Evolutionary conservation across 2,888 invertebrate species (phyloP).

Genomic region (Lomographa bimaculata): DNA sequence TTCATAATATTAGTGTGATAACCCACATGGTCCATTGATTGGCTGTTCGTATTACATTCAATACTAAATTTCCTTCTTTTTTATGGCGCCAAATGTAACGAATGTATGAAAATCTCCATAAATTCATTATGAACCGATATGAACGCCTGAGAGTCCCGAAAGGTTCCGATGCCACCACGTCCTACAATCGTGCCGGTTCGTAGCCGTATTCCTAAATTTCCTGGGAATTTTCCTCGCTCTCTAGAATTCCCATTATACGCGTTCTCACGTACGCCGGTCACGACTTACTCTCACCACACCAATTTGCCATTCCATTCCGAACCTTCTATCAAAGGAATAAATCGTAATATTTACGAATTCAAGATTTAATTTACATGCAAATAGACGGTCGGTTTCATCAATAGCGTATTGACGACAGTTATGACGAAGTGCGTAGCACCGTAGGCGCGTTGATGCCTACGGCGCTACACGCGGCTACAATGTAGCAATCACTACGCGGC

Average conservation of each 20-base stretch:
- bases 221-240: slow-evolving; percentile 27
- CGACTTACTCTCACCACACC: slow-evolving; percentile 11
- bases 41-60: too few relatives aligned
- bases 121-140: slow-evolving; percentile 2
- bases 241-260: slow-evolving; percentile 28
- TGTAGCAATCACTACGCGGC: slow-evolving; percentile 9
- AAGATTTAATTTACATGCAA: slow-evolving; percentile 36
- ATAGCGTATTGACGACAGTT: slow-evolving; percentile 34
- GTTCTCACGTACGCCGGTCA: slow-evolving; percentile 25
- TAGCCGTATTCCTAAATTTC: slow-evolving; percentile 21
- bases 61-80: too few relatives aligned
- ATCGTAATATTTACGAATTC: slow-evolving; percentile 4
- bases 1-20: too few relatives aligned
- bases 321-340: slow-evolving; percentile 24
- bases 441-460: slow-evolving; percentile 6
- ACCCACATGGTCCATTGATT: too few relatives aligned
- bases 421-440: slow-evolving; percentile 17
- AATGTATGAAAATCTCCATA: too few relatives aligned
- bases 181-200: neutral
- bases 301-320: slow-evolving; percentile 7
- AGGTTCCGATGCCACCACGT: neutral
- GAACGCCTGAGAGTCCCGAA: slow-evolving; percentile 2
- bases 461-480: slow-evolving; percentile 11
- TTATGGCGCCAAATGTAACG: too few relatives aligned
- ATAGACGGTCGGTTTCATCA: slow-evolving; percentile 31